These are phyloP conservation scores for Pitta sordida DNA, from an alignment of 2,113 vertebrate genomes.

Conservation along the genomic window DNA sequence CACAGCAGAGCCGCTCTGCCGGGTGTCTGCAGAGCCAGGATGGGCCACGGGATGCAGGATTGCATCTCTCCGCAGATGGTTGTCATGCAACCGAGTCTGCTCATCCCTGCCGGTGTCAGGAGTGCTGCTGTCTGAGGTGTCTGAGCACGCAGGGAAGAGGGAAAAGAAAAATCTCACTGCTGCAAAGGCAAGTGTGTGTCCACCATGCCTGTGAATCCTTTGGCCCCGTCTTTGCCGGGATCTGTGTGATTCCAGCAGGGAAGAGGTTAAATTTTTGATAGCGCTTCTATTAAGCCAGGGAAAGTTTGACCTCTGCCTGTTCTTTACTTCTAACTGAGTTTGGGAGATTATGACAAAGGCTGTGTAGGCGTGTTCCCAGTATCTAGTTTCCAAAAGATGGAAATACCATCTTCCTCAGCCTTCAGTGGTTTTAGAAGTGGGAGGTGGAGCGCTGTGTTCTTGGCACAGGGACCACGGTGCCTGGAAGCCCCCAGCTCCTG, in stretches of 20 bases:
- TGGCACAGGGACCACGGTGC: not conserved
- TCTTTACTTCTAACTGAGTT: slow-evolving; percentile 43
- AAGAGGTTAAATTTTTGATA: slow-evolving; percentile 54
- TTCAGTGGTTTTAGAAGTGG: not conserved
- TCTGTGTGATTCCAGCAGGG: not conserved
- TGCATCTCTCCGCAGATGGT: not conserved
- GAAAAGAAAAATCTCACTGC: not conserved
- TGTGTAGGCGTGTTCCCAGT: slow-evolving; percentile 57
- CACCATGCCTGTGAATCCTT: not conserved
- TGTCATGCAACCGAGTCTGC: not conserved
- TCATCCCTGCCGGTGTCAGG: not conserved
- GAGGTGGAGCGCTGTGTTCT: not conserved
- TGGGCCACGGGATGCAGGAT: accelerated
- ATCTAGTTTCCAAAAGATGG: slow-evolving; percentile 62
- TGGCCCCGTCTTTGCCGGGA: not conserved
- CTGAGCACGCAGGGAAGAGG: not conserved
- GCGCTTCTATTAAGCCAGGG: slow-evolving; percentile 23
- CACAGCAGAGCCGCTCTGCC: not conserved
- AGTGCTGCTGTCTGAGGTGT: not conserved
- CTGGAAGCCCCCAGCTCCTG: not conserved
- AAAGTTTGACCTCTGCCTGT: slow-evolving; percentile 41
- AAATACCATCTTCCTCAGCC: slow-evolving; percentile 55
- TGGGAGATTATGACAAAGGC: slow-evolving; percentile 60
- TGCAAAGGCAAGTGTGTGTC: not conserved
- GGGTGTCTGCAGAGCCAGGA: not conserved